These are phyloP conservation scores for Ceraclea dissimilis DNA, from an alignment of 2,888 invertebrate species.

Conservation along the genomic window DNA sequence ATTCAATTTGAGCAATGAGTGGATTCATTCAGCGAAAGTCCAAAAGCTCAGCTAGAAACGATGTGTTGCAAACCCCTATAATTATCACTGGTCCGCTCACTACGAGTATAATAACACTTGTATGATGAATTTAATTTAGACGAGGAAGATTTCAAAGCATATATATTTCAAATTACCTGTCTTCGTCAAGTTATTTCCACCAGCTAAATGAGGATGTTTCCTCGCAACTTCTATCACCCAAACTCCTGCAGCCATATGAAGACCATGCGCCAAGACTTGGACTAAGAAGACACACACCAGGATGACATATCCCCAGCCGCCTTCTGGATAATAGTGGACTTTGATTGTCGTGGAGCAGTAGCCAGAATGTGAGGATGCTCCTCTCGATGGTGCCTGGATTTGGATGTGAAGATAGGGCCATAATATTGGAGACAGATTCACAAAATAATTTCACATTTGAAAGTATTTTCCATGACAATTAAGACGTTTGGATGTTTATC, in stretches of 20 bases:
- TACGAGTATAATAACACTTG: no score
- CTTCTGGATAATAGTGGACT: constrained; percentile 81
- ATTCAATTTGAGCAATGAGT: no score
- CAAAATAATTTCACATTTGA: background rate
- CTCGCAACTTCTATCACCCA: constrained; percentile 51
- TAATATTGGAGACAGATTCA: background rate
- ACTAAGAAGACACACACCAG: constrained; percentile 63
- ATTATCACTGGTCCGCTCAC: no score
- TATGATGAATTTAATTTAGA: no score
- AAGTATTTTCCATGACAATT: no score
- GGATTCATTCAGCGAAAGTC: no score
- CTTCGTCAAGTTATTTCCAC: constrained; percentile 39
- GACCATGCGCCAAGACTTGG: constrained; percentile 67
- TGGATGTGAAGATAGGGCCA: background rate
- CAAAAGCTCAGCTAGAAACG: no score
- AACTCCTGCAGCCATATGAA: constrained; percentile 59
- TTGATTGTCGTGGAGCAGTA: constrained; percentile 54
- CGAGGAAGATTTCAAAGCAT: no score
- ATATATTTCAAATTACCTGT: no score
- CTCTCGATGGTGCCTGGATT: constrained; percentile 31
- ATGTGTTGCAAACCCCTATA: no score
- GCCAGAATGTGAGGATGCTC: constrained; percentile 42
- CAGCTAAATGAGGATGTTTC: constrained; percentile 51
- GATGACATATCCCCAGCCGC: constrained; percentile 83
- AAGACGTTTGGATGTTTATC: no score